Evolutionary conservation across 1,140 invertebrate genomes (phyloP).

Genomic region (Drosophila nikananu): DNA sequence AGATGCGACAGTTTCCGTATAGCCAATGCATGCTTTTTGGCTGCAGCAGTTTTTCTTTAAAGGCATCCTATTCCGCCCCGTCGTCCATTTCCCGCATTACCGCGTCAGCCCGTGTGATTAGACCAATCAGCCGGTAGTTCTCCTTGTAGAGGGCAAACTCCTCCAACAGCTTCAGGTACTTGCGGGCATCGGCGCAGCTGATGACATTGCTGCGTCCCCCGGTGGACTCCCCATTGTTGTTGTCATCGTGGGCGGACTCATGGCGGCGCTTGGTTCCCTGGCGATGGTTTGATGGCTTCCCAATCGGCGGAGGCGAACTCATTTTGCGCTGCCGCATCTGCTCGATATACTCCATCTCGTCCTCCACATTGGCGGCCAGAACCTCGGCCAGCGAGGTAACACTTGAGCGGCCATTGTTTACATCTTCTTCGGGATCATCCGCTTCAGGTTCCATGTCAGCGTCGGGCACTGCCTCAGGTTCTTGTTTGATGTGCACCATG

Average conservation of each 20-base stretch:
- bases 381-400: slow-evolving; percentile 71
- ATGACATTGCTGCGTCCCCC: slow-evolving; percentile 43
- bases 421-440: slow-evolving; percentile 58
- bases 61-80: slow-evolving; percentile 30
- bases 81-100: slow-evolving; percentile 76
- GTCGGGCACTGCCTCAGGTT: slow-evolving; percentile 19
- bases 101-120: slow-evolving; percentile 79
- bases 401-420: slow-evolving; percentile 66
- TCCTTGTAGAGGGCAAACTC: slow-evolving; percentile 77
- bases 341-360: slow-evolving; percentile 69
- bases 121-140: slow-evolving; percentile 75
- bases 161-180: slow-evolving; percentile 78
- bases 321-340: slow-evolving; percentile 61
- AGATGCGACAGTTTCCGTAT: slow-evolving; percentile 43
- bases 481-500: slow-evolving; percentile 21
- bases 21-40: slow-evolving; percentile 30
- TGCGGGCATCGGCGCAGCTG: slow-evolving; percentile 71
- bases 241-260: slow-evolving; percentile 54
- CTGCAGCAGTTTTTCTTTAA: slow-evolving; percentile 18
- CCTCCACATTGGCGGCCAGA: slow-evolving; percentile 67
- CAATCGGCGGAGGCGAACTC: slow-evolving; percentile 16
- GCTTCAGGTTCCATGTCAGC: slow-evolving; percentile 11
- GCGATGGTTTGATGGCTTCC: slow-evolving; percentile 3
- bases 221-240: slow-evolving; percentile 52
- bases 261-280: slow-evolving; percentile 45